Percentiles rank a stretch among this genome's conserved stretches.
Conservation (phyloP, 1,140 invertebrate genomes). For the Calliopsis andreniformis region DNA sequence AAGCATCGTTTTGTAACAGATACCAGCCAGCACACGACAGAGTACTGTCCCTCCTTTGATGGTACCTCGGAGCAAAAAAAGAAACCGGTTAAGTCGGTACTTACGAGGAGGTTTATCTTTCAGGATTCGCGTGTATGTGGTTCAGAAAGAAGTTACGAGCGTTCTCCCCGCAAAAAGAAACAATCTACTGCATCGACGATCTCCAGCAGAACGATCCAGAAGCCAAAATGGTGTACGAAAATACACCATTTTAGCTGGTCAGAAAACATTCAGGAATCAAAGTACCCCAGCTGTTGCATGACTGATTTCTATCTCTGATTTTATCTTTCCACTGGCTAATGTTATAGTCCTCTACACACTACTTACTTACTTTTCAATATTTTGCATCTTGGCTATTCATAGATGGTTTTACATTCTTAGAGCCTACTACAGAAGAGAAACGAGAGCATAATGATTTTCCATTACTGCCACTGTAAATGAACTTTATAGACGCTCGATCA, state of each 20-base stretch:
- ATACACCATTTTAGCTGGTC: not conserved
- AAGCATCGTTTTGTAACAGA: conserved; percentile 52
- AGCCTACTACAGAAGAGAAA: too few relatives aligned
- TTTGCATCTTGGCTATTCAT: too few relatives aligned
- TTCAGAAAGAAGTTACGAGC: conserved; percentile 36
- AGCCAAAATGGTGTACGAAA: too few relatives aligned
- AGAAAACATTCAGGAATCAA: not conserved
- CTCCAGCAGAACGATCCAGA: conserved; percentile 4
- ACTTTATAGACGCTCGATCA: too few relatives aligned
- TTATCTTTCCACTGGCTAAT: too few relatives aligned
- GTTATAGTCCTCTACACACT: too few relatives aligned
- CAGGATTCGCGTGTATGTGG: conserved; percentile 29
- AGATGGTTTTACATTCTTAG: too few relatives aligned
- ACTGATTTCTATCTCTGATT: not conserved
- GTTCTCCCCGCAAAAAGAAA: conserved; percentile 8
- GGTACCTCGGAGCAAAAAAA: conserved; percentile 43
- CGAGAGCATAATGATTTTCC: too few relatives aligned
- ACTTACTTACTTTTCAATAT: too few relatives aligned
- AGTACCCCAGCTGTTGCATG: not conserved
- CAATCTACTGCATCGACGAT: not conserved
- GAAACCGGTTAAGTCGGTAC: conserved; percentile 70
- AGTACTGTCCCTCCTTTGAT: conserved; percentile 64
- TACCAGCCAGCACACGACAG: conserved; percentile 37
- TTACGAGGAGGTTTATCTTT: conserved; percentile 44
- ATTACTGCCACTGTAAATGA: too few relatives aligned